These are phyloP conservation scores for Dermochelys coriacea DNA, from an alignment of 2,797 vertebrate genomes.

Conservation along the genomic window DNA sequence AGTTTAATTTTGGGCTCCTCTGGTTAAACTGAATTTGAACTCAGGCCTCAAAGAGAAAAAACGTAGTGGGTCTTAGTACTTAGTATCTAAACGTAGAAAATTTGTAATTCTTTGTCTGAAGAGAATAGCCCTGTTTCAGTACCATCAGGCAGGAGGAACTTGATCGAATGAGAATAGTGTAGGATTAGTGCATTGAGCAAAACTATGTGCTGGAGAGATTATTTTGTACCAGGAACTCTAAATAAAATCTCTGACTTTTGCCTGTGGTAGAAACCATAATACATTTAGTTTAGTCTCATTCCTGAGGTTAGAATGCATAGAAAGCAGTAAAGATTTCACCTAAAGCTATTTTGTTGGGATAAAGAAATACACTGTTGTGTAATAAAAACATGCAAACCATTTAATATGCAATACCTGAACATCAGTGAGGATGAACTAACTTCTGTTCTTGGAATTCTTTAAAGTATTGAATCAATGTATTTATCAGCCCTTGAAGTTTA, in stretches of 20 bases:
- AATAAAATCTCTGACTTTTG: not conserved
- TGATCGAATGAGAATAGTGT: not conserved
- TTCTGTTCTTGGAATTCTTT: not conserved
- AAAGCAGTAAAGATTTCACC: not conserved
- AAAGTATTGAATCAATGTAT: not conserved
- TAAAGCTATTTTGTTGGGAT: not conserved
- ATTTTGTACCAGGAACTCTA: not conserved
- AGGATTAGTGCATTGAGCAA: not conserved
- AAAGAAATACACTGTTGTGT: not conserved
- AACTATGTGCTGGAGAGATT: not conserved
- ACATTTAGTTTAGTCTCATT: not conserved
- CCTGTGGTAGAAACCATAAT: not conserved
- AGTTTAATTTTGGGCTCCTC: not conserved
- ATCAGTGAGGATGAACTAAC: not conserved
- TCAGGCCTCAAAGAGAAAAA: rapidly evolving
- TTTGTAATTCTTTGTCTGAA: not conserved
- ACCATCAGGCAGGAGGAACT: not conserved
- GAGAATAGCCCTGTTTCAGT: not conserved
- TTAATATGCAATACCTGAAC: not conserved
- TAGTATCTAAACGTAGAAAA: not conserved
- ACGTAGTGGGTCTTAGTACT: not conserved
- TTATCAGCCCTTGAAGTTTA: not conserved
- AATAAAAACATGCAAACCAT: not conserved
- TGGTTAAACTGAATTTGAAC: not conserved
- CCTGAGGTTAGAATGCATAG: not conserved